Evolutionary conservation across 2,113 vertebrate species (phyloP), one percentile per base, ranked within the genome.

Genomic region (Myodes glareolus): DNA sequence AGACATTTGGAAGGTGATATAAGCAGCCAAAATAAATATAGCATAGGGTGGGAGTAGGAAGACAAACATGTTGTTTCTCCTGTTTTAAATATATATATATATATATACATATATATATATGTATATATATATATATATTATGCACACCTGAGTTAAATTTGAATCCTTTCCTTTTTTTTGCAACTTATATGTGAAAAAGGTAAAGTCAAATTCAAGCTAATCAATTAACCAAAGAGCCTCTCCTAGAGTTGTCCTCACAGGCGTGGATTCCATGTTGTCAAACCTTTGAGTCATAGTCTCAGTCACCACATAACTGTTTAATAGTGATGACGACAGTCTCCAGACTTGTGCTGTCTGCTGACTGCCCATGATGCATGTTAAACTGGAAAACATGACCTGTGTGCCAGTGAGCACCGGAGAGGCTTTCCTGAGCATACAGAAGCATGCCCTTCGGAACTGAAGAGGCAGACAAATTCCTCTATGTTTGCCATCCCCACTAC

Each of bases 101-200:
- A 61, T 25, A 55, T 91, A n/a, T n/a, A n/a, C n/a, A n/a, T n/a
- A n/a, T n/a, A n/a, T n/a, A n/a, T n/a, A n/a, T n/a, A n/a, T n/a
- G n/a, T n/a, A 96, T 84, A 91, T 90, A 96, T 84, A 91, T 90
- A 96, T 84, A 91, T 90, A 61, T 25, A 55, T 91, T 87, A 91
- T 63, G 21, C n/a, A 19, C 73, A 94, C 86, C 92, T 96, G 90
- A 96, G 47, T 72, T 93, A 33, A 67, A 39, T 95, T 88, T 58
- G 12, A 88, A 75, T 82, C 39, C 25, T 89, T 52, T 91, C 68
- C 23, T 25, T 92, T 93, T 90, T 82, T 36, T 36, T 50, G 6
- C 1, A 70, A 76, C 58, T 61, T 72, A 52, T 19, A 27, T 75
- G 1, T 12, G 72, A 39, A 65, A 86, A 67, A 63, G 47, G 19